These are phyloP conservation scores for Halictus quadricinctus DNA, from an alignment of 2,888 invertebrate species.

Conservation along the genomic window DNA sequence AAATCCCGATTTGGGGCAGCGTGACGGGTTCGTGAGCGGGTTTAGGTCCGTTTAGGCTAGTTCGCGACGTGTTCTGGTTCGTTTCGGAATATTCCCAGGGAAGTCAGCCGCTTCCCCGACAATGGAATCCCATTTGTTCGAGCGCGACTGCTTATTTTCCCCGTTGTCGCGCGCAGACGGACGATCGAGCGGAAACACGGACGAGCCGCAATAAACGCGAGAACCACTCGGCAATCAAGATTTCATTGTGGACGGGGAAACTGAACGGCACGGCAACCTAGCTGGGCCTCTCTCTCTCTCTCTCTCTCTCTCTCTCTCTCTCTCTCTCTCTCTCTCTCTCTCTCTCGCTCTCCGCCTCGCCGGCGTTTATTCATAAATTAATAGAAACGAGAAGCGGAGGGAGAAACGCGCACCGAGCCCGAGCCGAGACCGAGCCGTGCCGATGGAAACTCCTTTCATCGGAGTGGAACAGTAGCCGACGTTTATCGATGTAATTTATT, in stretches of 20 bases:
- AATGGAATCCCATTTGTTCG: constrained; percentile 66
- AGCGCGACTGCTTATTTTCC: constrained; percentile 63
- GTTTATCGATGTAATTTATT: constrained; percentile 17
- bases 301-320: neutral
- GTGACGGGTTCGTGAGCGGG: neutral
- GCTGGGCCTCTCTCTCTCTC: neutral
- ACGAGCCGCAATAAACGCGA: constrained; percentile 36
- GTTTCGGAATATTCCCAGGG: constrained; percentile 50
- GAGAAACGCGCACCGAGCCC: neutral
- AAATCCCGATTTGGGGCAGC: neutral
- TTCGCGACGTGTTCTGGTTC: neutral
- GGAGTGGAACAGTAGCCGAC: neutral
- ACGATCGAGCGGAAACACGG: constrained; percentile 37
- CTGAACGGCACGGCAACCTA: constrained; percentile 9
- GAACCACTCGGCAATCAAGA: constrained; percentile 37
- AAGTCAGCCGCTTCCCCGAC: constrained; percentile 52
- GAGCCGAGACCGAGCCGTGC: neutral
- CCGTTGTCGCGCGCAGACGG: constrained; percentile 37
- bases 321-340: neutral
- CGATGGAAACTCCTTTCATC: constrained; percentile 11
- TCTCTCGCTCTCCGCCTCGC: neutral
- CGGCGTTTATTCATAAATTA: constrained; percentile 21
- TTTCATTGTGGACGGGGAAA: constrained; percentile 34
- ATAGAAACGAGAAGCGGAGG: neutral
- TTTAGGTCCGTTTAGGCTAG: neutral